phyloP scores from a whole-genome alignment of 2,797 vertebrate genomes.

The Channa striata region DNA sequence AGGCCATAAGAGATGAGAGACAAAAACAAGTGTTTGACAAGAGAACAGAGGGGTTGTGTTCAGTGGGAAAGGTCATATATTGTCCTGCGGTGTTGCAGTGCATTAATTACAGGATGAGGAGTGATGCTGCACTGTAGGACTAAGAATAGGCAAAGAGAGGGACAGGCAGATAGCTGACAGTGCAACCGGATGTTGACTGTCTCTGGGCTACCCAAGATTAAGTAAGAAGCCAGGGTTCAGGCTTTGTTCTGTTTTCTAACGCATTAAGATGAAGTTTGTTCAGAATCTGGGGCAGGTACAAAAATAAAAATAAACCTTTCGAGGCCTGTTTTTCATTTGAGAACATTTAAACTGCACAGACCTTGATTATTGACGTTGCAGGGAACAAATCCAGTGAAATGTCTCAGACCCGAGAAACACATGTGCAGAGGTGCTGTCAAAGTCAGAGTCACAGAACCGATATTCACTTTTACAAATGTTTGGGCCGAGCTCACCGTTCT shows the following conservation, averaged over 20 bases:
- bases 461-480: too few species aligned
- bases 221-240: background rate
- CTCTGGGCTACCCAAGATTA: background rate
- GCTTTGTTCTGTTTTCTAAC: background rate
- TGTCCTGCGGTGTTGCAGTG: constrained; percentile 48
- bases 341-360: too few species aligned
- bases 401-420: too few species aligned
- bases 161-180: constrained; percentile 57
- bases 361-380: too few species aligned
- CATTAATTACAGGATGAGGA: constrained; percentile 73
- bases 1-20: constrained; percentile 46
- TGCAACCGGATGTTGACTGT: constrained; percentile 45
- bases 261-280: fast-evolving
- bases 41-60: constrained; percentile 53
- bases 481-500: too few species aligned
- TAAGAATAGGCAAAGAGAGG: constrained; percentile 60
- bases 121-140: constrained; percentile 47
- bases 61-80: constrained; percentile 65
- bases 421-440: too few species aligned
- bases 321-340: background rate
- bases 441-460: too few species aligned
- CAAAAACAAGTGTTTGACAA: constrained; percentile 44
- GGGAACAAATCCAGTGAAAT: too few species aligned
- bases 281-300: background rate
- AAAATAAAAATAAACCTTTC: too few species aligned